phyloP scores from a whole-genome alignment of 2,113 vertebrate genomes.

The Dryoscopus gambensis region DNA sequence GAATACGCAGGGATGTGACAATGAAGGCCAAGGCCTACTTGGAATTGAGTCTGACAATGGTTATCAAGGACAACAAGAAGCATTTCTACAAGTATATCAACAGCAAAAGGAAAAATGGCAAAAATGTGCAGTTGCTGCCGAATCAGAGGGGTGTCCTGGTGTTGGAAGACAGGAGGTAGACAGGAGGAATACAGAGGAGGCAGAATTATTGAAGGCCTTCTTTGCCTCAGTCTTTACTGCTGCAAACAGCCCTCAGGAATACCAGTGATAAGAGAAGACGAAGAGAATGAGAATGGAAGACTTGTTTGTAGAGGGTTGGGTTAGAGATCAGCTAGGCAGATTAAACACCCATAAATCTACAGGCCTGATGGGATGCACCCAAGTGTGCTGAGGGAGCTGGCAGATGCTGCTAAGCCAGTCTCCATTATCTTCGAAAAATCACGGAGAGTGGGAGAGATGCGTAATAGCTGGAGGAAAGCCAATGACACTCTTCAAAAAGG shows the following conservation, averaged over 20 bases:
- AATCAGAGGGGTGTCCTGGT: neutral
- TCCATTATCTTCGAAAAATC: neutral
- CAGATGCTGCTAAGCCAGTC: neutral
- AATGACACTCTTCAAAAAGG: neutral
- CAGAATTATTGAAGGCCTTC: neutral
- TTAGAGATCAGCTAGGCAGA: neutral
- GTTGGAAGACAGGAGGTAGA: neutral
- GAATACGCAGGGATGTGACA: neutral
- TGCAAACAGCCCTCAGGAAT: neutral
- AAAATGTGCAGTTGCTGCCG: neutral
- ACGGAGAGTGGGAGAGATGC: too few species aligned
- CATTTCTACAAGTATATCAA: neutral
- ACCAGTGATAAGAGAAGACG: neutral
- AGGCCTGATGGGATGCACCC: neutral
- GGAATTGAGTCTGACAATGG: neutral
- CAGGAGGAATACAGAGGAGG: neutral
- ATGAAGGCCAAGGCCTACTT: neutral
- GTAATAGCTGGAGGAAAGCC: neutral
- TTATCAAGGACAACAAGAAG: neutral
- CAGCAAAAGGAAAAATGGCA: neutral
- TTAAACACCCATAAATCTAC: neutral
- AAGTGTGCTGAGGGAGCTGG: neutral
- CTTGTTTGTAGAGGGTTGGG: neutral
- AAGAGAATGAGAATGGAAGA: neutral
- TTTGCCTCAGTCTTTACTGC: neutral